Conservation (phyloP, 2,113 vertebrate species). For the Pleuronectes platessa region DNA sequence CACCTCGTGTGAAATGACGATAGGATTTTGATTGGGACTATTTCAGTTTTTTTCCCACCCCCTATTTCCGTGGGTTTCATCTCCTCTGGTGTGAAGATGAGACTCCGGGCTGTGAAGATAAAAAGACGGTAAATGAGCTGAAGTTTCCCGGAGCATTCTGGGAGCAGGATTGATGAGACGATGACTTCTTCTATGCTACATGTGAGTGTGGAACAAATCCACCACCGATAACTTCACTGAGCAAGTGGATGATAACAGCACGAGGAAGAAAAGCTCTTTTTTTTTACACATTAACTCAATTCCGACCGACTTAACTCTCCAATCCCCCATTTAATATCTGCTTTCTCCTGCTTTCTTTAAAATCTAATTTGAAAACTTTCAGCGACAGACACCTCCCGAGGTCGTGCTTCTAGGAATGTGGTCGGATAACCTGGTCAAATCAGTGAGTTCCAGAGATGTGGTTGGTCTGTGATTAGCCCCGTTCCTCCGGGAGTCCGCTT, state of each 20-base stretch:
- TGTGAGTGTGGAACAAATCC: background rate
- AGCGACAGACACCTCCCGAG: conserved; percentile 38
- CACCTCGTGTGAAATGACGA: background rate
- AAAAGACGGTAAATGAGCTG: background rate
- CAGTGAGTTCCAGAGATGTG: conserved; percentile 50
- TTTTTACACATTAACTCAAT: conserved; percentile 49
- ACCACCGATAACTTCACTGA: background rate
- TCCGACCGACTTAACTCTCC: conserved; percentile 49
- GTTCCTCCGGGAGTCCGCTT: conserved; percentile 50
- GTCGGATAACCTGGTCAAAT: conserved; percentile 61
- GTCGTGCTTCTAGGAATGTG: conserved; percentile 35
- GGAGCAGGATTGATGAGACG: background rate
- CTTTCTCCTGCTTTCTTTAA: conserved; percentile 10
- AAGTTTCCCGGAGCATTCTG: conserved; percentile 1
- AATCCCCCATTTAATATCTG: conserved; percentile 60
- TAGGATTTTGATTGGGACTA: conserved; percentile 4
- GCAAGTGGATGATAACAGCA: conserved; percentile 20
- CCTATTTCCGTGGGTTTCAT: conserved; percentile 2
- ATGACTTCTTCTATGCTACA: background rate
- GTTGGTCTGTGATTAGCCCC: conserved; percentile 56
- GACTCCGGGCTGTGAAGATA: background rate
- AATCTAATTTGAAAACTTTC: conserved; percentile 46
- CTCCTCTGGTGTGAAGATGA: background rate
- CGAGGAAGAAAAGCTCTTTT: conserved; percentile 30
- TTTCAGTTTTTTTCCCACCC: background rate